A percentile compares a stretch with the other conserved stretches of the same genome.
Evolutionary conservation across 1,140 invertebrate species (phyloP).

Genomic region (Macrosteles quadrilineatus): DNA sequence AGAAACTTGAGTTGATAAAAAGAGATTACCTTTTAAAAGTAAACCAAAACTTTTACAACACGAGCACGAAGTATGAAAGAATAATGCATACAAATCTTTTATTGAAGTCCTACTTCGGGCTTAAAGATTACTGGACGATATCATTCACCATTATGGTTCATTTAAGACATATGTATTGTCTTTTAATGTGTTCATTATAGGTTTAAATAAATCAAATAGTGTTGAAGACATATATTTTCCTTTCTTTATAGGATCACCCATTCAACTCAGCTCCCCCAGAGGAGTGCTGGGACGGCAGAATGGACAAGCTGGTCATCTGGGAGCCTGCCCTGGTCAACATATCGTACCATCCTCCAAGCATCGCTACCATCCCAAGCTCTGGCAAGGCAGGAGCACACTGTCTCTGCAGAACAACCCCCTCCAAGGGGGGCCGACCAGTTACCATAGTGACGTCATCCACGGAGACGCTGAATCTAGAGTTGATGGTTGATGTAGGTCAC

Average conservation of each 20-base stretch:
- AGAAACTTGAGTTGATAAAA: no score
- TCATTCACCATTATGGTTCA: no score
- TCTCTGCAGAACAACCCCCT: conserved; percentile 55
- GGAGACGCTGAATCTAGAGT: conserved; percentile 73
- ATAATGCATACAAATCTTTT: no score
- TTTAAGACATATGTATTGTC: no score
- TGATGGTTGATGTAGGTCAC: conserved; percentile 77
- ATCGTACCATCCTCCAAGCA: conserved; percentile 49
- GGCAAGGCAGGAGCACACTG: conserved; percentile 59
- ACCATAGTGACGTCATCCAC: conserved; percentile 37
- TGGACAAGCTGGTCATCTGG: conserved; percentile 77
- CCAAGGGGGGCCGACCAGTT: conserved; percentile 19
- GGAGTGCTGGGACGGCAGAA: conserved; percentile 80
- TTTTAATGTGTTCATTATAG: no score
- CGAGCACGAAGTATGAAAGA: no score
- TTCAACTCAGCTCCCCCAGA: conserved; percentile 78
- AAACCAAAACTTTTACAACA: no score
- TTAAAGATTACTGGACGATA: no score
- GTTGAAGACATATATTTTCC: no score
- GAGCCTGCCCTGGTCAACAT: conserved; percentile 59
- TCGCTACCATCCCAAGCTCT: conserved; percentile 55
- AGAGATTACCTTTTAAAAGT: no score
- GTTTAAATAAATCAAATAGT: no score
- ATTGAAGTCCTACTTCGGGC: no score
- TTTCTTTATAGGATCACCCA: conserved; percentile 64